Evolutionary conservation across 2,888 invertebrate genomes (phyloP).

Genomic region (Agrotis puta): DNA sequence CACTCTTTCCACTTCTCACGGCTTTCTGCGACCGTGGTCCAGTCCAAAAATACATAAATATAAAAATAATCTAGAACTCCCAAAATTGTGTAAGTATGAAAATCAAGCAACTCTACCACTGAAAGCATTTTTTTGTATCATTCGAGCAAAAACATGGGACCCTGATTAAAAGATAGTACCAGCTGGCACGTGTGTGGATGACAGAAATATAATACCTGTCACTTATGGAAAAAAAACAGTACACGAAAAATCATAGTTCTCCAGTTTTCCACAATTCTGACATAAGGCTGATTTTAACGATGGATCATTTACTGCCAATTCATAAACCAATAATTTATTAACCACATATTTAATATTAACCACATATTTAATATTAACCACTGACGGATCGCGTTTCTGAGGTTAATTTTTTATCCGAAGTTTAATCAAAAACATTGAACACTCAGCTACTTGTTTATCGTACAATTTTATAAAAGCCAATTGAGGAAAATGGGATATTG

Average conservation of each 20-base stretch:
- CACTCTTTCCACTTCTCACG: no score
- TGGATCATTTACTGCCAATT: neutral
- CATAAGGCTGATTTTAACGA: neutral
- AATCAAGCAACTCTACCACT: neutral
- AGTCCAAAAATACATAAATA: no score
- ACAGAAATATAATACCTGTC: conserved; percentile 1
- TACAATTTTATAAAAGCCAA: conserved; percentile 53
- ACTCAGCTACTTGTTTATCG: conserved; percentile 40
- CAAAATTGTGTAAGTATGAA: neutral
- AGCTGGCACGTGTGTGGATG: neutral
- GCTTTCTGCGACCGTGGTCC: no score
- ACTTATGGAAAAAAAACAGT: neutral
- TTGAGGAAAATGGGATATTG: conserved; percentile 52
- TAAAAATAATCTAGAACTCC: neutral
- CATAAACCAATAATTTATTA: neutral
- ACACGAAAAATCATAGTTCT: neutral
- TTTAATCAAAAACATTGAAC: conserved; percentile 49
- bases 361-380: conserved; percentile 1
- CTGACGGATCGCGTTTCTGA: neutral
- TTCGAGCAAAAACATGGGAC: no score
- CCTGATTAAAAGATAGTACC: no score
- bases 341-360: conserved; percentile 2
- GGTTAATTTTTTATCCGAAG: conserved; percentile 20
- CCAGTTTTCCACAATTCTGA: neutral
- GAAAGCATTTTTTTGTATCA: neutral